Evolutionary conservation across 2,797 vertebrate genomes (phyloP).

Genomic region (Taeniopygia guttata): DNA sequence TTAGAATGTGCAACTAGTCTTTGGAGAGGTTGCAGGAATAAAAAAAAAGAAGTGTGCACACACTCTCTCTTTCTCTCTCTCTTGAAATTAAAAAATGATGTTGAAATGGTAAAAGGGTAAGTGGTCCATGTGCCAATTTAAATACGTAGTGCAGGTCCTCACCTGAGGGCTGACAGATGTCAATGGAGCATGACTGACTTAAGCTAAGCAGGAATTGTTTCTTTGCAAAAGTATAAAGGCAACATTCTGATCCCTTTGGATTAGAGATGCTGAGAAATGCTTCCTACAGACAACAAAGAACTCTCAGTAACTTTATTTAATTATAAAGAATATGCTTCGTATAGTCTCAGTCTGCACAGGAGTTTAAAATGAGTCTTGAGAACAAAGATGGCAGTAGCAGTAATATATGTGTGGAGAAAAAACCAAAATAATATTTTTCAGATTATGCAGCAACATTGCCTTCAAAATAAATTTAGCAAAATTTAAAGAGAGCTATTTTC

Average conservation of each 20-base stretch:
- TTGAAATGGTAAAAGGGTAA: neutral
- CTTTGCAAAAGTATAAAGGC: neutral
- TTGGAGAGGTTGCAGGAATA: neutral
- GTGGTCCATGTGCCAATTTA: neutral
- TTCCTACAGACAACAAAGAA: neutral
- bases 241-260: neutral
- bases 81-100: neutral
- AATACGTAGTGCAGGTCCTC: neutral
- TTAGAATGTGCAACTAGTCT: neutral
- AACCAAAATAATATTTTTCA: neutral
- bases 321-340: neutral
- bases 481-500: neutral
- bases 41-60: neutral
- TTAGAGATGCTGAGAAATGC: neutral
- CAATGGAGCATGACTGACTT: neutral
- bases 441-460: neutral
- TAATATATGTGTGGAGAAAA: neutral
- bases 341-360: neutral
- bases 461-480: neutral
- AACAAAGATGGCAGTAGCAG: neutral
- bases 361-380: neutral
- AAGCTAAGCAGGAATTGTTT: neutral
- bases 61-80: too few relatives aligned
- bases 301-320: neutral
- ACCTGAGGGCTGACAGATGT: neutral